These are phyloP conservation scores for Lethenteron reissneri DNA, from an alignment of 2,113 vertebrate species.

Conservation along the genomic window DNA sequence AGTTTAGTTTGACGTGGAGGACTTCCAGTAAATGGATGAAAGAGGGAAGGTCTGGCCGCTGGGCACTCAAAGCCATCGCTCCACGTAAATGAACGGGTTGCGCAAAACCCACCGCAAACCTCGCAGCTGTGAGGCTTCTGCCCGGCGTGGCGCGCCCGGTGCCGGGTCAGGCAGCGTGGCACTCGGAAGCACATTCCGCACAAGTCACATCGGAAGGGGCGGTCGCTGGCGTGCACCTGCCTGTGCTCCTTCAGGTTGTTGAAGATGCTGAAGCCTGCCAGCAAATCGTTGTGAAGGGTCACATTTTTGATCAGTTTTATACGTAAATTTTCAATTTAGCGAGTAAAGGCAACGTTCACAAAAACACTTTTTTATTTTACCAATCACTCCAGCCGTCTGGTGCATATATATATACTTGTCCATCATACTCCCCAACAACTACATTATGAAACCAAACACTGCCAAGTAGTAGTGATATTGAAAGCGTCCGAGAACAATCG, in stretches of 20 bases:
- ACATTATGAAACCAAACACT: no score
- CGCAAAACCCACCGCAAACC: conserved; percentile 44
- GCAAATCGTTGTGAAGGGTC: background rate
- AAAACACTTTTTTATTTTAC: no score
- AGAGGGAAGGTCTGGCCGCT: no score
- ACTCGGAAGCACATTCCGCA: conserved; percentile 94
- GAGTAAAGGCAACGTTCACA: background rate
- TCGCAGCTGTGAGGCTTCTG: conserved; percentile 67
- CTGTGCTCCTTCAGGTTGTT: conserved; percentile 93
- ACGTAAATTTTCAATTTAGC: no score
- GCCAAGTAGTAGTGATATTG: no score
- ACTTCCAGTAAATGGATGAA: no score
- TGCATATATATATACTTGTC: no score
- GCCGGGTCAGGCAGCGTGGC: conserved; percentile 68
- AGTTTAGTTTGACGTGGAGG: no score
- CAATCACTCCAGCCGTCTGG: no score
- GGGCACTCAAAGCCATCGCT: background rate
- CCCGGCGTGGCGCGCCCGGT: conserved; percentile 53
- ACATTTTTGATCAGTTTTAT: no score
- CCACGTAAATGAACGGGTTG: background rate
- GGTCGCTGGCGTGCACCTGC: conserved; percentile 64
- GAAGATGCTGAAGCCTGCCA: conserved; percentile 74
- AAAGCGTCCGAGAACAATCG: no score
- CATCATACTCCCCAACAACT: no score
- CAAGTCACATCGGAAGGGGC: conserved; percentile 74